A percentile compares a stretch with the other conserved stretches of the same genome.
These are phyloP conservation scores for Rhagoletis pomonella DNA, from an alignment of 1,140 invertebrate species.

Conservation along the genomic window DNA sequence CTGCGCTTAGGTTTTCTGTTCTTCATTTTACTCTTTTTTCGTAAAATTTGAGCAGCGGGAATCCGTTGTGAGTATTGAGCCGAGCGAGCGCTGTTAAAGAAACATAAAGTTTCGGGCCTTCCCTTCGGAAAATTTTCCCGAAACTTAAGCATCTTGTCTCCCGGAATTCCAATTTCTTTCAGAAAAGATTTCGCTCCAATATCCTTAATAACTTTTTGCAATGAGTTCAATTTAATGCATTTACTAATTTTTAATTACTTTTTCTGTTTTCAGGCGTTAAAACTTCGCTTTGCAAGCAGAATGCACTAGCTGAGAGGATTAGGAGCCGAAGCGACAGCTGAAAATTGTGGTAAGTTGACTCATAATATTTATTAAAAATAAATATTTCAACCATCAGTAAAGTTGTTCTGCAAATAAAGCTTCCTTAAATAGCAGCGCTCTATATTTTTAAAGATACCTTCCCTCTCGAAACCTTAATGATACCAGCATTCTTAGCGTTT, in stretches of 20 bases:
- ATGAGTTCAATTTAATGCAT: not conserved
- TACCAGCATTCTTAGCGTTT: not conserved
- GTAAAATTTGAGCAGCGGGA: not conserved
- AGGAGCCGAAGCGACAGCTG: not conserved
- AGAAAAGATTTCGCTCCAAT: too few relatives aligned
- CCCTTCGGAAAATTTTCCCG: too few relatives aligned
- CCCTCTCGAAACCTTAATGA: not conserved
- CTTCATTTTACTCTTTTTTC: not conserved
- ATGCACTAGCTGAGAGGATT: not conserved
- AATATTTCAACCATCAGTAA: not conserved
- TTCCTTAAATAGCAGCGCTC: not conserved
- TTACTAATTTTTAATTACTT: not conserved
- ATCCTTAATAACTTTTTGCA: too few relatives aligned
- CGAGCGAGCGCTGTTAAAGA: too few relatives aligned
- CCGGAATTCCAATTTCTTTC: too few relatives aligned
- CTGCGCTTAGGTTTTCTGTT: not conserved
- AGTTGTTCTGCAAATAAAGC: not conserved
- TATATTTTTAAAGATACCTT: not conserved
- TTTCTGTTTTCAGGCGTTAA: not conserved
- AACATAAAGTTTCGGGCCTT: too few relatives aligned
- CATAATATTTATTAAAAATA: not conserved
- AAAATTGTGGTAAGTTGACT: slow-evolving; percentile 27
- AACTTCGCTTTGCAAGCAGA: not conserved
- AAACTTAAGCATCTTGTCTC: too few relatives aligned
- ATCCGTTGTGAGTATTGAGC: not conserved